Evolutionary conservation across 2,113 vertebrate genomes (phyloP), one percentile per base, ranked within the genome.

Genomic region (Delphinapterus leucas): DNA sequence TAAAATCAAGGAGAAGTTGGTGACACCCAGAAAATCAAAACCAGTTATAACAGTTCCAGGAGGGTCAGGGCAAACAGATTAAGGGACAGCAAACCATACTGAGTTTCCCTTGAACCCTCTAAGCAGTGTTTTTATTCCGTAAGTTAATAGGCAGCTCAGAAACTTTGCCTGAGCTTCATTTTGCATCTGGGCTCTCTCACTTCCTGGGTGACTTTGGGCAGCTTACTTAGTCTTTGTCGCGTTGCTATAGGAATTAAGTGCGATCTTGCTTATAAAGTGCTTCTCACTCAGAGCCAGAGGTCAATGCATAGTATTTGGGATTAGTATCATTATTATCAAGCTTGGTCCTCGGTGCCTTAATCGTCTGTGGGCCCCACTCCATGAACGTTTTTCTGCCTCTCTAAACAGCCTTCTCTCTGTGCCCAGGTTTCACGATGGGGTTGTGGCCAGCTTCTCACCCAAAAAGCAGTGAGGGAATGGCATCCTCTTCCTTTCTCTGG

Each of bases 201-300:
- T 97, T 67, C 55, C 49, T n/a, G 44, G 68, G 82, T 95, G 82
- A 96, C 89, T 55, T 96, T 87, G 77, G 83, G 53, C 49, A 92
- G 91, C 79, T 97, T 49, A 73, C 87, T 96, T 93, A 88, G 89
- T 86, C 53, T 80, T 88, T 0, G 1, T 76, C n/a, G 3, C 36
- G 6, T 93, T 25, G 58, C 79, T 84, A 10, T 36, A 92, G 44
- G 90, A 96, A 84, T 97, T 87, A 95, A 97, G 88, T 92, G 92
- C 92, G 89, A 88, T 95, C 77, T 67, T 36, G 49, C 74, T 96
- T 95, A 38, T 88, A 93, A 95, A 84, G 49, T 31, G 44, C 36
- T 92, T 49, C 85, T 96, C 74, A 47, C 87, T 87, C 70, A 77
- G 68, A 96, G 79, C 88, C 82, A 95, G 79, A 2, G 79, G 79